Conservation (phyloP, 1,140 invertebrate species). For the Eriosoma lanigerum region DNA sequence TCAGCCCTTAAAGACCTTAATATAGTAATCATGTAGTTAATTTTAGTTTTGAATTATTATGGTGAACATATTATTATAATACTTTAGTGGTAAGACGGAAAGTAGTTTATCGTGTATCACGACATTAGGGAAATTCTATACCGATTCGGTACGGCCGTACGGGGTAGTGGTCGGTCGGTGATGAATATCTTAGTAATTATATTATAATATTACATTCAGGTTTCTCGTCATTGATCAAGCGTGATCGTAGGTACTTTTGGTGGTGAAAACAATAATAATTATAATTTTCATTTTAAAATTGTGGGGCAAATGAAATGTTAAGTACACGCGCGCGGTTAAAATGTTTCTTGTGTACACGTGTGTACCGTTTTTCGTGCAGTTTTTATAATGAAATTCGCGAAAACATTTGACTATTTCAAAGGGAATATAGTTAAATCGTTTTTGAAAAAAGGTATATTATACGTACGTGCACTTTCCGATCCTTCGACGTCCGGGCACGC, state of each 20-base stretch:
- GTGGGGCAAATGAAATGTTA: background rate
- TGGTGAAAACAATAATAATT: conserved; percentile 10
- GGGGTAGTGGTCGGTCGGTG: background rate
- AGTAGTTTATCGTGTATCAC: background rate
- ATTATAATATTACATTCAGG: background rate
- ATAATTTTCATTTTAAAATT: background rate
- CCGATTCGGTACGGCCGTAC: no score
- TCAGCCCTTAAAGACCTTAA: background rate
- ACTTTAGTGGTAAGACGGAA: background rate
- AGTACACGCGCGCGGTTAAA: background rate
- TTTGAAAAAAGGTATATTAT: background rate
- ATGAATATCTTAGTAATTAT: background rate
- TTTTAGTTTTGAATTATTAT: background rate
- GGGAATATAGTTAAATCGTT: no score
- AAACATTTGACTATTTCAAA: no score
- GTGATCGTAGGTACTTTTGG: background rate
- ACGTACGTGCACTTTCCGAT: conserved; percentile 74
- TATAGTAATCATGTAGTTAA: conserved; percentile 29
- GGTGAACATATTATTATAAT: background rate
- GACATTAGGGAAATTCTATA: background rate
- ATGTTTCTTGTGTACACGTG: background rate
- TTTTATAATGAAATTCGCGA: no score
- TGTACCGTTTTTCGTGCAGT: background rate
- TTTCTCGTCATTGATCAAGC: no score
- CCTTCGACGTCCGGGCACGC: conserved; percentile 66